Evolutionary conservation across 2,113 vertebrate species (phyloP), one percentile per base, ranked within the genome.

Genomic region (Daboia siamensis): DNA sequence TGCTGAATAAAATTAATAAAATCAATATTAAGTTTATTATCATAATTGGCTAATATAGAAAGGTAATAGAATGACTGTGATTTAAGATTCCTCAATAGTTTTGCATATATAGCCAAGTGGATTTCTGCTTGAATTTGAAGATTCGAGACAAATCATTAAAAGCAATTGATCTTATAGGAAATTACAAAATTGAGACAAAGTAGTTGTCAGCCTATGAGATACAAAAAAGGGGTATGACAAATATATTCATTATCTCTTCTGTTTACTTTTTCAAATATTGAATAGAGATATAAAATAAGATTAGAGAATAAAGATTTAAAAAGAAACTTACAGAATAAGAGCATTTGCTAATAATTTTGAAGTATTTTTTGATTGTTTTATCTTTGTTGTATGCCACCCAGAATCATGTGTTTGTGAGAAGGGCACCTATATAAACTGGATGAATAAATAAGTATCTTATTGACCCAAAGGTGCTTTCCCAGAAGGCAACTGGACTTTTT

Each of bases 71-170:
- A 21, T 80, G 10, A 29, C 11, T 15, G 13, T 46, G 54, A 11
- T 91, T 7, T n/a, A 59, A 69, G 4, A 33, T 69, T 69, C 5
- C 64, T 69, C 64, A 94, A 93, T 51, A 2, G 86, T 86, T 51
- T 24, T 91, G 92, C 46, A 2, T 52, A 52, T 90, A 4, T 85
- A 92, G 52, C 24, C 26, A 56, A 20, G 46, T 91, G 84, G 89
- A 23, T 33, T 54, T 20, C 94, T 13, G 88, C 91, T 39, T 90
- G 86, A 90, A 69, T 33, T 92, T 39, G 92, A 91, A 10, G 86
- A 74, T 26, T 90, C 11, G 56, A 12, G 13, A 59, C 29, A 10
- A 93, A 85, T 12, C 55, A 20, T 51, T 93, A 69, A 46, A 21
- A 54, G 39, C 5, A 44, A n/a, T 39, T 64, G 86, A 46, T 88